Evolutionary conservation across 1,140 invertebrate species (phyloP), one percentile per base, ranked within the genome.

Genomic region (Diorhabda carinulata): DNA sequence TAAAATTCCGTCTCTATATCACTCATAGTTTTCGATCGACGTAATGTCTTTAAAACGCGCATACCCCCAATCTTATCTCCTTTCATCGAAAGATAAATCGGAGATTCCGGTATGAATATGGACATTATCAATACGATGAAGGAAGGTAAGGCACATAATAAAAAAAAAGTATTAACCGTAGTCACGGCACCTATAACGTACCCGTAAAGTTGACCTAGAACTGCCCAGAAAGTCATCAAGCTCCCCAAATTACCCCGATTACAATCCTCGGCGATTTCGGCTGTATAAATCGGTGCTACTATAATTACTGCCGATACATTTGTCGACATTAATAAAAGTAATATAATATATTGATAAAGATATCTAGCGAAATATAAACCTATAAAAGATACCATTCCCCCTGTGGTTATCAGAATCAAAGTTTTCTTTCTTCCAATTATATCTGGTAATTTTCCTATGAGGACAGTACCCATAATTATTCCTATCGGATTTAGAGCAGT

Each of bases 41-140:
- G 83, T 1, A 96, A 81, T 72, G 85, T 89, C 66, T 84, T 82
- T 68, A 96, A 79, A 3, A 89, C 82, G 3, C 83, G 76, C 0
- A 86, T 78, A 0, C 92, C 92, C 3, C 88, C 86, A 3, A 85
- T 79, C 45, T 84, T 84, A 10, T 86, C 83, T n/a, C 82, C 83
- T 75, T 86, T 86, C 5, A 82, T 80, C 0, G 92, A 79, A 47
- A 90, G 82, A 70, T 86, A 92, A 64, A 88, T 89, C 0, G 94
- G 94, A 41, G 91, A 91, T 78, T 97, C 94, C 0, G 94, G 94
- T 83, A 95, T 90, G 62, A 89, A 87, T 8, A 8, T 8, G 82
- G 91, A 87, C 0, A 85, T 66, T 0, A 91, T 73, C 45, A 90
- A 77, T 79, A 93, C 90, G 1, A 88, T 40, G 1, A 88, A 72